These are phyloP conservation scores for Lasioglossum villosulum DNA, from an alignment of 2,888 invertebrate species.

Conservation along the genomic window DNA sequence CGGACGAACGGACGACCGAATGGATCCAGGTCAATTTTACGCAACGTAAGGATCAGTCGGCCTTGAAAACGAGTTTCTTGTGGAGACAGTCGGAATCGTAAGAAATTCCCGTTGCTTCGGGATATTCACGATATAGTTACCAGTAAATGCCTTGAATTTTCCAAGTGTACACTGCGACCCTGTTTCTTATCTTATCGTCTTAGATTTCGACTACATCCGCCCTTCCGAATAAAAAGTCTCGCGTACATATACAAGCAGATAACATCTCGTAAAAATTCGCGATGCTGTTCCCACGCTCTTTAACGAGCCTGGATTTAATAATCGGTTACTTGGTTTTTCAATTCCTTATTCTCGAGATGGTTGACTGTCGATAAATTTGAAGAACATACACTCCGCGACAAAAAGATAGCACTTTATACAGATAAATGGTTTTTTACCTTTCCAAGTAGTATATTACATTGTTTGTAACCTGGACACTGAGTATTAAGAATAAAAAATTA, in stretches of 20 bases:
- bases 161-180: neutral
- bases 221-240: neutral
- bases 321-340: neutral
- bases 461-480: too few species aligned
- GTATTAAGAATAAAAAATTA: too few species aligned
- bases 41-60: slow-evolving; percentile 33
- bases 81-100: slow-evolving; percentile 10
- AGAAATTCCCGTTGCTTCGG: slow-evolving; percentile 13
- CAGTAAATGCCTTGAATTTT: neutral
- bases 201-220: neutral
- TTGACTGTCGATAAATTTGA: neutral
- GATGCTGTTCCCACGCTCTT: neutral
- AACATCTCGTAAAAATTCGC: neutral
- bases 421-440: too few species aligned
- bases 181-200: slow-evolving; percentile 30
- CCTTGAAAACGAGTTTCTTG: slow-evolving; percentile 61
- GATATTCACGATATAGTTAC: neutral
- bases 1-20: neutral
- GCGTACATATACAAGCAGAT: neutral
- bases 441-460: too few species aligned
- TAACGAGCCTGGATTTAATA: neutral
- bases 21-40: slow-evolving; percentile 11
- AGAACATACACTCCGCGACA: too few species aligned
- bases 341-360: too few species aligned
- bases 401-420: too few species aligned